phyloP scores from a whole-genome alignment of 2,113 vertebrate species.

The Oenanthe oenanthe region DNA sequence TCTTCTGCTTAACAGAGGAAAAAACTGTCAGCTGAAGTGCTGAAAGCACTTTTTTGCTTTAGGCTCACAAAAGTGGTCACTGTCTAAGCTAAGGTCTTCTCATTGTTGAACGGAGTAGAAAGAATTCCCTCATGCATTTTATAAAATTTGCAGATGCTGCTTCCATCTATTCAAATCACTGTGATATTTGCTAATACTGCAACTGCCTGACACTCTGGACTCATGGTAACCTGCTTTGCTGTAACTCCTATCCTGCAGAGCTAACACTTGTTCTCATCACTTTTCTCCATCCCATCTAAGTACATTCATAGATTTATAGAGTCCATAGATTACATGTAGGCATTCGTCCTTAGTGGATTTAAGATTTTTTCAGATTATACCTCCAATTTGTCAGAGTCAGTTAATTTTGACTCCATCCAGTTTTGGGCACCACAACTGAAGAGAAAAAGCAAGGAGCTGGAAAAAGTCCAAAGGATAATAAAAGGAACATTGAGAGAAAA shows the following conservation, averaged over 20 bases:
- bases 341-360: not conserved
- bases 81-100: not conserved
- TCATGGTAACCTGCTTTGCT: not conserved
- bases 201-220: not conserved
- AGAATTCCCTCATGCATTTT: not conserved
- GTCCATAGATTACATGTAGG: not conserved
- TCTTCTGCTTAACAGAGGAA: not conserved
- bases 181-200: not conserved
- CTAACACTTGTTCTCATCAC: not conserved
- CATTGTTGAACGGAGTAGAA: not conserved
- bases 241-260: not conserved
- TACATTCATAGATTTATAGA: not conserved
- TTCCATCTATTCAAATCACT: not conserved
- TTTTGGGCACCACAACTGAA: not conserved
- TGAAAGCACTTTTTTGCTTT: not conserved
- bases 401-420: not conserved
- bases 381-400: not conserved
- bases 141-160: not conserved
- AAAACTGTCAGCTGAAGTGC: not conserved
- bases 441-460: not conserved
- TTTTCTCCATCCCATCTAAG: not conserved
- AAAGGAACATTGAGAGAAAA: not conserved
- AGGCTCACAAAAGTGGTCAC: not conserved
- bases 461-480: not conserved
- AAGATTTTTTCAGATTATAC: not conserved